Evolutionary conservation across 2,888 invertebrate species (phyloP), one percentile per base, ranked within the genome.

Genomic region (Acrobasis suavella): DNA sequence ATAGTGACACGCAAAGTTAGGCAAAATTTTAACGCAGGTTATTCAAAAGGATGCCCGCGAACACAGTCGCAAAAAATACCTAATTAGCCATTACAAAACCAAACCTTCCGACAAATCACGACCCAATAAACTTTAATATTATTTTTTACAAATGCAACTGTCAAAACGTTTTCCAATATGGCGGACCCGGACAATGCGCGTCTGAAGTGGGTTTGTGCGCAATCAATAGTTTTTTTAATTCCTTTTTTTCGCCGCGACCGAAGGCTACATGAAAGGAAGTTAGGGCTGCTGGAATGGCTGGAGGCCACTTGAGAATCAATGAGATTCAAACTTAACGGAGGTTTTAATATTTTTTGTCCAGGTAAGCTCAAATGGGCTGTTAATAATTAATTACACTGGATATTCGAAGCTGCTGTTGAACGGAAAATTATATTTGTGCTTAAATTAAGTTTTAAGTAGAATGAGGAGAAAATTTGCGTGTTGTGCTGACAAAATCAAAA

Each of bases 201-300:
- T 82, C 84, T 91, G 83, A 85, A 91, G 91, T 89, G 88, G 85
- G 78, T 85, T 88, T 90, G 88, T 89, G 81, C 79, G 68, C 84
- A 82, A 86, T 89, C 89, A 90, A 91, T 91, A 89, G 89, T 89
- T 89, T 87, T 82, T 77, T 73, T 71, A 80, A 79, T 83, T 86
- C 82, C 80, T 83, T 85, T 81, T 85, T 87, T 86, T 79, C 82
- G 75, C 81, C 81, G 85, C 87, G 85, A 87, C 87, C 84, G 83
- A 84, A 87, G 85, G 86, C 82, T 82, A 82, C 82, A 86, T 91
- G 87, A 91, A 91, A 89, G 86, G 85, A 86, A 87, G 85, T 87
- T 85, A 83, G 86, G 87, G 86, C 77, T 78, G 79, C 78, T 73
- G 71, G 70, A 75, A 76, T 77, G 73, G 78, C 76, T 80, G 83